A percentile compares a stretch with the other conserved stretches of the same genome.
phyloP scores from a whole-genome alignment of 2,888 invertebrate genomes.

The Nephrotoma flavescens region DNA sequence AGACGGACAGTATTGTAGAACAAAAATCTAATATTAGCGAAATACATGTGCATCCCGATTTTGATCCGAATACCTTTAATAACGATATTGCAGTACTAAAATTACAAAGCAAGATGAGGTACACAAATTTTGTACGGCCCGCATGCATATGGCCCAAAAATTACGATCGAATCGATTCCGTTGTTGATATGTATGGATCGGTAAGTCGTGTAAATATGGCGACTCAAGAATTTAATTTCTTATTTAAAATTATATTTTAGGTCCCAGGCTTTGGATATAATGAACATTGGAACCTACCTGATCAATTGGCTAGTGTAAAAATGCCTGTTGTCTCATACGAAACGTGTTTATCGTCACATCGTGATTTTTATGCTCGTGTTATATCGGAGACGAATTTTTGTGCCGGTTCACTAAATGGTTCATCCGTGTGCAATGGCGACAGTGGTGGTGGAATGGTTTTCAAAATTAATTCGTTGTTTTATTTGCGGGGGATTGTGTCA shows the following conservation, averaged over 20 bases:
- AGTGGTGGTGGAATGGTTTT: conserved; percentile 36
- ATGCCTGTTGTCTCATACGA: conserved; percentile 24
- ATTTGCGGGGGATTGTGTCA: conserved; percentile 14
- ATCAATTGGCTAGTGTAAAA: conserved; percentile 17
- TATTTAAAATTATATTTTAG: background rate
- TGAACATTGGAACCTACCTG: conserved; percentile 11
- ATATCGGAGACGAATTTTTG: conserved; percentile 11
- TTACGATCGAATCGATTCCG: background rate
- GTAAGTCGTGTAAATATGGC: conserved; percentile 10
- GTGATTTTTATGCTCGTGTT: conserved; percentile 11
- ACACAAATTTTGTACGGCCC: conserved; percentile 18
- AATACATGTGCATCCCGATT: background rate
- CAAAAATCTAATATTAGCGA: background rate
- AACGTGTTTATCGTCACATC: conserved; percentile 18
- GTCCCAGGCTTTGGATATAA: conserved; percentile 29
- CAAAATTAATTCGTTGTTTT: conserved; percentile 6
- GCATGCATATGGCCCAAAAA: background rate
- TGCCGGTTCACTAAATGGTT: conserved; percentile 17
- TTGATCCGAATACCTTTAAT: conserved; percentile 4
- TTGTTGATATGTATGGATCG: background rate
- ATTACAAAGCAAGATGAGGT: conserved; percentile 21
- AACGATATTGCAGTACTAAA: conserved; percentile 28
- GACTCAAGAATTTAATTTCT: conserved; percentile 27
- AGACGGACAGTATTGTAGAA: background rate
- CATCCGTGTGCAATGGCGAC: conserved; percentile 37